Percentiles rank a stretch among this genome's conserved stretches.
Conservation (phyloP, 37 sponge, comb jelly and placozoan species). For the Lycopodina hypogea region DNA sequence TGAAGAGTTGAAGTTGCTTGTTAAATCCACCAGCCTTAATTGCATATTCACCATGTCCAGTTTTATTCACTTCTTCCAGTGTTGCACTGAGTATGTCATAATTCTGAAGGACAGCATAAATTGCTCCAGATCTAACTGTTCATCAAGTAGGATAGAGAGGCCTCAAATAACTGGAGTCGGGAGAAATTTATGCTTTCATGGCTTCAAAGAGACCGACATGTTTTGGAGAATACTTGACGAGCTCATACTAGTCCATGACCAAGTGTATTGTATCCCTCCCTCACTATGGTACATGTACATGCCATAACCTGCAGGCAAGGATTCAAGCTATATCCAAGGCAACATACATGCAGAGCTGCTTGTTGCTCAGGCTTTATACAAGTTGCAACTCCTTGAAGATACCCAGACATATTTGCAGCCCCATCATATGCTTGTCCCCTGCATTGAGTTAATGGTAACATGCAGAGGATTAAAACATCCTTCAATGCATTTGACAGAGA, state of each 20-base stretch:
- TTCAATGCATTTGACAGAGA: constrained; percentile 31
- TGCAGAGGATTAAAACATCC: constrained; percentile 31
- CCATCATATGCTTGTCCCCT: constrained; percentile 66
- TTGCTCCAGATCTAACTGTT: constrained; percentile 58
- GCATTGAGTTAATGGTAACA: constrained; percentile 43
- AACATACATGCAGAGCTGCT: constrained; percentile 54
- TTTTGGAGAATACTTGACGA: constrained; percentile 55
- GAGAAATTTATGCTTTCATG: constrained; percentile 25
- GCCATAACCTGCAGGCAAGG: constrained; percentile 18
- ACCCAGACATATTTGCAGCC: constrained; percentile 54
- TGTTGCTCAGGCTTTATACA: constrained; percentile 16
- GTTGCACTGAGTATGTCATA: constrained; percentile 14
- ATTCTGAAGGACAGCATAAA: constrained; percentile 44
- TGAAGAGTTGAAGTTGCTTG: constrained; percentile 44
- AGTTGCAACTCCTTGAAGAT: constrained; percentile 42
- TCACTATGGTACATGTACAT: constrained; percentile 9
- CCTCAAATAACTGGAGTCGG: constrained; percentile 17
- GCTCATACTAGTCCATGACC: constrained; percentile 26
- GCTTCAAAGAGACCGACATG: constrained; percentile 27
- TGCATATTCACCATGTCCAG: constrained; percentile 23
- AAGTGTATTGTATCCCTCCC: constrained; percentile 53
- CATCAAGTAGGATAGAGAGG: constrained; percentile 60
- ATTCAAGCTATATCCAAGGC: constrained; percentile 30
- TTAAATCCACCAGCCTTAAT: constrained; percentile 33
- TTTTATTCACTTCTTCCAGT: constrained; percentile 31